Percentiles rank a stretch among this genome's conserved stretches.
Evolutionary conservation across 1,140 invertebrate species (phyloP).

Genomic region (Ladona fulva): DNA sequence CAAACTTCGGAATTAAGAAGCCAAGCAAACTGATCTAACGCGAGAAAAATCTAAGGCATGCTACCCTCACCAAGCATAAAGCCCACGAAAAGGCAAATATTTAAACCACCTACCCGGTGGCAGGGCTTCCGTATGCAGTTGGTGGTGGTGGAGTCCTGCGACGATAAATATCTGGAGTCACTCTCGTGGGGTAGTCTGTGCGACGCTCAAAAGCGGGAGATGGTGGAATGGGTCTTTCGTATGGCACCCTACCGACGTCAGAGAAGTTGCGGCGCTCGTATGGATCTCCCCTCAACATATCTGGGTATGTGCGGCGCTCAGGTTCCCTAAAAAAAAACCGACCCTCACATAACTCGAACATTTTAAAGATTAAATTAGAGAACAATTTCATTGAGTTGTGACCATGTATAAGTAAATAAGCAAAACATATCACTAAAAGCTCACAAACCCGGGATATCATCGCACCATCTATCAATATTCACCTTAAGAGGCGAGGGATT

Average conservation of each 20-base stretch:
- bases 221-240: not conserved
- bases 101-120: not conserved
- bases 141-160: constrained; percentile 12
- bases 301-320: constrained; percentile 10
- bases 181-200: not conserved
- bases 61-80: not conserved
- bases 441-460: too few species aligned
- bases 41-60: not conserved
- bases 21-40: not conserved
- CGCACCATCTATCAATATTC: too few species aligned
- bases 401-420: too few species aligned
- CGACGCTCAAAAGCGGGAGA: not conserved
- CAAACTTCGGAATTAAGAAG: too few species aligned
- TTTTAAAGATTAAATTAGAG: too few species aligned
- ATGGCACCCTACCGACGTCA: not conserved
- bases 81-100: not conserved
- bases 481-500: too few species aligned
- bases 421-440: too few species aligned
- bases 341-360: too few species aligned
- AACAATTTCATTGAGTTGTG: too few species aligned
- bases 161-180: constrained; percentile 1
- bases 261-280: not conserved
- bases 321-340: not conserved
- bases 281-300: not conserved
- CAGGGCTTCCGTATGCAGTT: not conserved